These are phyloP conservation scores for Poecile montanus DNA, from an alignment of 2,797 vertebrate species.

Conservation along the genomic window DNA sequence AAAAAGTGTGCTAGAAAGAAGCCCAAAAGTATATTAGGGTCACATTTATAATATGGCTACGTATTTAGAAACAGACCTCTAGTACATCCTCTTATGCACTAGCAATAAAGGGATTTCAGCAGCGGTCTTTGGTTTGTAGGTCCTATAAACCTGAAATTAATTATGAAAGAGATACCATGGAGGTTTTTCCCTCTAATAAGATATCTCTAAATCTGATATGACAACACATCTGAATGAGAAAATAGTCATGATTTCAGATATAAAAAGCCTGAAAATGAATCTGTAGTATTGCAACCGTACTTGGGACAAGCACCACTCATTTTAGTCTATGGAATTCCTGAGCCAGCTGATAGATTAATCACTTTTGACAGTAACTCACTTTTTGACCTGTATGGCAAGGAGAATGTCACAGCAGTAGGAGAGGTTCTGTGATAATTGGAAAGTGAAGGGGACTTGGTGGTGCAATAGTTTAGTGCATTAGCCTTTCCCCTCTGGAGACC, in stretches of 20 bases:
- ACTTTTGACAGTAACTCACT: constrained; percentile 61
- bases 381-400: constrained; percentile 52
- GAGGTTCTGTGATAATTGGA: constrained; percentile 59
- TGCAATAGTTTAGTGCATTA: constrained; percentile 50
- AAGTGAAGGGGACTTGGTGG: constrained; percentile 55
- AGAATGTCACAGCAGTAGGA: constrained; percentile 45
- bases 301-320: not conserved
- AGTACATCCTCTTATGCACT: not conserved
- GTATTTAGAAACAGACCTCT: not conserved
- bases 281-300: not conserved
- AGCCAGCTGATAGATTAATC: constrained; percentile 50
- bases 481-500: constrained; percentile 49
- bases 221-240: not conserved
- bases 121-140: not conserved
- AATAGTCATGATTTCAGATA: not conserved
- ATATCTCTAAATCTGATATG: not conserved
- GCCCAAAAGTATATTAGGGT: not conserved
- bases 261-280: not conserved
- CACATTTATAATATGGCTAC: not conserved
- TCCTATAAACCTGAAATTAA: not conserved
- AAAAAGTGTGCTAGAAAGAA: not conserved
- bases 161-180: not conserved
- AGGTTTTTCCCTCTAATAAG: not conserved
- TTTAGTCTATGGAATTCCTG: constrained; percentile 11
- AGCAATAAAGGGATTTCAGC: not conserved